Evolutionary conservation across 2,113 vertebrate genomes (phyloP), one percentile per base, ranked within the genome.

Genomic region (Geococcyx californianus): DNA sequence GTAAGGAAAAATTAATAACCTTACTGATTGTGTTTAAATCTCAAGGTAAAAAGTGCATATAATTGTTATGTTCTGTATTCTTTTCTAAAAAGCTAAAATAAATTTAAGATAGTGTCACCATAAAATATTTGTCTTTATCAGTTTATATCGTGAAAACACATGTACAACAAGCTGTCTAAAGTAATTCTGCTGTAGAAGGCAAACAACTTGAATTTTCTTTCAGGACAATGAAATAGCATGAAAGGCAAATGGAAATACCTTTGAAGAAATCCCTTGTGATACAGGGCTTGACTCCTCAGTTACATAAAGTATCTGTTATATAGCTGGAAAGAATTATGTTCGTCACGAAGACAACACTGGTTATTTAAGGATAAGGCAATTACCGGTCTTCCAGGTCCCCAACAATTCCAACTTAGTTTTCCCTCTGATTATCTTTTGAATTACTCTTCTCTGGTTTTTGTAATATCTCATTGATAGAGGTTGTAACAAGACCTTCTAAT

Each of bases 281-380:
- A 78, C 18, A 85, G 75, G 47, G 36, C 63, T 89, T 79, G 70
- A 75, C 80, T 96, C 28, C 62, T 91, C 62, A 47, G 69, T 93
- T 89, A 44, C 81, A 60, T 77, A 70, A 94, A 85, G 9, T 88
- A 64, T 34, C 44, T 92, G 40, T 81, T 91, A 86, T 93, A 91
- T 95, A 52, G 56, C 47, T 55, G 40, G 59, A 54, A 92, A 54
- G 69, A 82, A 58, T 60, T 9, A 45, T 89, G 33, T 25, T 87
- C 80, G 49, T 96, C 86, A 90, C 58, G 66, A 77, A 88, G 85
- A 79, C 51, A 78, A 72, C 74, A n/a, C 9, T 84, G 51, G 25
- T 79, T 87, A 42, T 87, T 93, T 95, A 93, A 80, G 51, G 73
- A 45, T 79, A 83, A 94, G 38, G 17, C 54, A 84, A 40, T 94